Evolutionary conservation across 2,113 vertebrate genomes (phyloP).

Genomic region (Stercorarius parasiticus): DNA sequence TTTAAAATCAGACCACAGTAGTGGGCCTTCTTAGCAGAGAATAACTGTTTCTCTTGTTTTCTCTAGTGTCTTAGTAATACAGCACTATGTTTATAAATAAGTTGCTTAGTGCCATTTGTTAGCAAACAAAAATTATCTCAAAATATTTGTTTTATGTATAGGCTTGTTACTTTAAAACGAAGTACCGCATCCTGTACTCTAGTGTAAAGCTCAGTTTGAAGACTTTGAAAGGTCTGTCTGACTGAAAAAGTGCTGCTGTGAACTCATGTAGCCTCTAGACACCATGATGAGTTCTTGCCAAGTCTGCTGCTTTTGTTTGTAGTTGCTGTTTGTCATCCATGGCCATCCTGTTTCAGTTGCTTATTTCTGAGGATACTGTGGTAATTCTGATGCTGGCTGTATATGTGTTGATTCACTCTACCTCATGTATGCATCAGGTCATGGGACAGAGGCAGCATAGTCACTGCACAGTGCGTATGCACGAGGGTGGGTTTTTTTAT

Average conservation of each 20-base stretch:
- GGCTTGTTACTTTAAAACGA: background rate
- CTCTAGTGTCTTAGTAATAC: background rate
- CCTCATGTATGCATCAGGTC: background rate
- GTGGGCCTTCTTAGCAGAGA: background rate
- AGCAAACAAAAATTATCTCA: background rate
- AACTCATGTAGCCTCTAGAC: background rate
- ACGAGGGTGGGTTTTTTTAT: background rate
- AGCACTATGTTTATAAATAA: background rate
- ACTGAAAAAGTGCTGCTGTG: background rate
- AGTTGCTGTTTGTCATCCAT: background rate
- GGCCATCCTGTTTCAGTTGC: background rate
- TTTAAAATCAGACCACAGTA: background rate
- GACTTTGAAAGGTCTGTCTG: background rate
- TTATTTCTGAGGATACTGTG: background rate
- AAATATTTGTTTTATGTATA: background rate
- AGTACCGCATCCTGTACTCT: background rate
- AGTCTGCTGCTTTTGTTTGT: background rate
- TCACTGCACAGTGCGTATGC: accelerated
- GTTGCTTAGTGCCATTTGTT: background rate
- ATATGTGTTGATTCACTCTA: background rate
- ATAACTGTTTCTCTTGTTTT: background rate
- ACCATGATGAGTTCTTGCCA: background rate
- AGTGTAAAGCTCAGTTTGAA: background rate
- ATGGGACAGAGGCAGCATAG: background rate
- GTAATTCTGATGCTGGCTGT: background rate